phyloP scores from a whole-genome alignment of 1,140 invertebrate genomes.

The Eupristina koningsbergeri region DNA sequence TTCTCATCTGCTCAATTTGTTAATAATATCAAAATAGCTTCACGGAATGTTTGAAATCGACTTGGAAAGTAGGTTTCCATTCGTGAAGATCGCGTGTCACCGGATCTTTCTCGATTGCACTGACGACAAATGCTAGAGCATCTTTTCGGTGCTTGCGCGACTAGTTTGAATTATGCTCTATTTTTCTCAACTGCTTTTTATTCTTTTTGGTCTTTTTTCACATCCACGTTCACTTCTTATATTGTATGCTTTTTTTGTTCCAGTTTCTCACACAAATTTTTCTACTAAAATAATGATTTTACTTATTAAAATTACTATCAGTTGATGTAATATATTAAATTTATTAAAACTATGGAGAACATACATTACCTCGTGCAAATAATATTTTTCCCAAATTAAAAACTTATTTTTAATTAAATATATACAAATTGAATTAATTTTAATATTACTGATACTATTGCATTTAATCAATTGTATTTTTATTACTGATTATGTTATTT shows the following conservation, averaged over 20 bases:
- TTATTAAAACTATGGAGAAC: too few relatives aligned
- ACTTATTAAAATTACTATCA: too few relatives aligned
- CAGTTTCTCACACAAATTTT: background rate
- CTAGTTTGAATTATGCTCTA: conserved; percentile 53
- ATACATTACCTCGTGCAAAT: too few relatives aligned
- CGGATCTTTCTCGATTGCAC: conserved; percentile 35
- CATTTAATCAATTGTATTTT: too few relatives aligned
- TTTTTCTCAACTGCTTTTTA: conserved; percentile 37
- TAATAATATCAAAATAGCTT: background rate
- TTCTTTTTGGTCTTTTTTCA: background rate
- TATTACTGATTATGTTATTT: too few relatives aligned
- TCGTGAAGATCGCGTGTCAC: background rate
- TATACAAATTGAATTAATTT: too few relatives aligned
- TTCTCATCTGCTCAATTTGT: background rate
- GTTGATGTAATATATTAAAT: too few relatives aligned
- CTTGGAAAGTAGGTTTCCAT: conserved; percentile 25
- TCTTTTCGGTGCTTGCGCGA: conserved; percentile 35
- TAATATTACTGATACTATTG: too few relatives aligned
- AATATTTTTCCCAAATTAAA: too few relatives aligned
- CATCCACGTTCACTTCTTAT: conserved; percentile 25
- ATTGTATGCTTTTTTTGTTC: conserved; percentile 10
- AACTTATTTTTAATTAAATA: too few relatives aligned
- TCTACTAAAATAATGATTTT: too few relatives aligned
- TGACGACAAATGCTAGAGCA: conserved; percentile 42
- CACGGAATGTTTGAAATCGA: conserved; percentile 17